A percentile compares a stretch with the other conserved stretches of the same genome.
phyloP scores from a whole-genome alignment of 2,888 invertebrate species.

The Dysmachus trigonus region DNA sequence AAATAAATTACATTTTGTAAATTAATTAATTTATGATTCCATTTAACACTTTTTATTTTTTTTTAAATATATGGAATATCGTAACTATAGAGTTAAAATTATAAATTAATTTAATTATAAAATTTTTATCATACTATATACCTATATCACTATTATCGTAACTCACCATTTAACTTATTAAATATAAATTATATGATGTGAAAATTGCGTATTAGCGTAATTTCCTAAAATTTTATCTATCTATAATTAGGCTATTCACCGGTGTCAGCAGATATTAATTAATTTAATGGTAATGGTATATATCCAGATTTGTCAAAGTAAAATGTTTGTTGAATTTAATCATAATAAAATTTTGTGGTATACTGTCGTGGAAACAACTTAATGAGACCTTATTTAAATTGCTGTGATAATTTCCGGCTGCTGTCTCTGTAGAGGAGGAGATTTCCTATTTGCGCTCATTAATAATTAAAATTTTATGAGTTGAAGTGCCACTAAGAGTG shows the following conservation, averaged over 20 bases:
- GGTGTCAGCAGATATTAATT: not conserved
- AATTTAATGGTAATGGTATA: not conserved
- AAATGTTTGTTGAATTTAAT: not conserved
- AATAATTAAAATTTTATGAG: no score
- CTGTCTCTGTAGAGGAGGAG: not conserved
- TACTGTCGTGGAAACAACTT: not conserved
- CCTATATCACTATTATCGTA: not conserved
- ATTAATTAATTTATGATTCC: not conserved
- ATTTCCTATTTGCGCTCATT: not conserved
- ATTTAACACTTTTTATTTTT: not conserved
- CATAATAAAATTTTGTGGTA: not conserved
- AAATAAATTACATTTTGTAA: no score
- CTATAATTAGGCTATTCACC: not conserved
- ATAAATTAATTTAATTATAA: not conserved
- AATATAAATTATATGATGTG: not conserved
- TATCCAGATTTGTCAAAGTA: not conserved
- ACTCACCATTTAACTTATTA: not conserved
- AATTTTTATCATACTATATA: no score
- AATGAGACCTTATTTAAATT: not conserved
- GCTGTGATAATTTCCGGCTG: not conserved
- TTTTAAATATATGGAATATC: not conserved
- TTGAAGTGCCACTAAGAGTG: no score
- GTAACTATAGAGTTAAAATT: no score
- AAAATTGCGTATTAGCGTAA: not conserved
- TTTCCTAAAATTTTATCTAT: not conserved